Base-by-base conservation (phyloP, 2,888 invertebrate species). In the Tineola bisselliella region DNA sequence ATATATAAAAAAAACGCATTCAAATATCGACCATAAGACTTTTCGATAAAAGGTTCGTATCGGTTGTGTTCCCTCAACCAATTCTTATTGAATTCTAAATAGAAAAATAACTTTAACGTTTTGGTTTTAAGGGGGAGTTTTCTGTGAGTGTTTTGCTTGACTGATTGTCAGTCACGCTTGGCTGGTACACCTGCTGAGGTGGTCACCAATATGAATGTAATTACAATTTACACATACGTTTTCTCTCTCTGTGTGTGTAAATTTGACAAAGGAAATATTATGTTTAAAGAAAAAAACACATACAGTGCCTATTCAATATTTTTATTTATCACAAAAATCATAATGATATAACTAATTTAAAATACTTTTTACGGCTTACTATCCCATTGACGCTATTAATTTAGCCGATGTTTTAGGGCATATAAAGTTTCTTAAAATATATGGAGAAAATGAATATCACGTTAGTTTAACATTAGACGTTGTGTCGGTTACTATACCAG, bases 171-270 rank as follows among this genome's bases (percentile, higher is more conserved):
- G 84, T 81, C 75, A 76, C 74, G 80, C 72, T 73, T 72, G 72
- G 77, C 68, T 70, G 76, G 69, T 57, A 65, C 81, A 81, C 81
- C 81, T 81, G 82, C 76, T 75, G 65, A 77, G 80, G 77, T 77
- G 79, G 80, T 77, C 81, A 82, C 81, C 81, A 80, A 83, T 84
- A 84, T 73, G 75, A 83, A 76, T 73, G 81, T 82, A 83, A 86
- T 86, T 84, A 84, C 76, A 78, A 77, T 71, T 76, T 38, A 48
- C 52, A 33, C 25, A 38, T 56, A 60, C 44, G 38, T 52, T 64
- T 30, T 54, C 54, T 17, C 19, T 61, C 61, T 62, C 38, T 59
- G 43, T 30, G 59, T 60, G n/a, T n/a, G n/a, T 44, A 25, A 44
- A 25, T 52, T 62, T 38, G 48, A 56, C n/a, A 25, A 56, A 56